Evolutionary conservation across 1,140 invertebrate genomes (phyloP).

Genomic region (Pachypeltis micranthus): DNA sequence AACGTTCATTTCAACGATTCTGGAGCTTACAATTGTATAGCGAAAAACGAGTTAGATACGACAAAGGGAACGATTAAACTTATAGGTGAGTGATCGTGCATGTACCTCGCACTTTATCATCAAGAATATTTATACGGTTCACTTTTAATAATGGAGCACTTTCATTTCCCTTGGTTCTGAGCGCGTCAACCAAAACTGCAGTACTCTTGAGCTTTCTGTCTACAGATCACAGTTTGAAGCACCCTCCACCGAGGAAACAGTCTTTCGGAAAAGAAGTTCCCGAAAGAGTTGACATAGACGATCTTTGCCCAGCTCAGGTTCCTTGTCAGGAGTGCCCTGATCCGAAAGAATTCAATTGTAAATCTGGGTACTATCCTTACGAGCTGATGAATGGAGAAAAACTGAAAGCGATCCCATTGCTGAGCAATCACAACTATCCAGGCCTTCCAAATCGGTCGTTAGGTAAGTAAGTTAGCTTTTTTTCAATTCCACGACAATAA

Average conservation of each 20-base stretch:
- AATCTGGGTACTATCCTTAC: slow-evolving; percentile 43
- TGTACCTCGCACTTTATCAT: neutral
- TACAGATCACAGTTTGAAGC: no score
- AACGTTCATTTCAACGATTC: slow-evolving; percentile 51
- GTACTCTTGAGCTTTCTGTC: neutral
- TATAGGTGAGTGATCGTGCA: slow-evolving; percentile 13
- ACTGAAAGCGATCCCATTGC: slow-evolving; percentile 44
- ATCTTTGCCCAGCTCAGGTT: slow-evolving; percentile 47
- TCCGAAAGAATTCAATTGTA: slow-evolving; percentile 42
- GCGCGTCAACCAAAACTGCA: neutral
- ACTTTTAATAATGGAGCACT: neutral
- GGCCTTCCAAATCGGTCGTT: slow-evolving; percentile 43
- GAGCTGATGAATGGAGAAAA: slow-evolving; percentile 37
- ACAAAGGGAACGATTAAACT: slow-evolving; percentile 59
- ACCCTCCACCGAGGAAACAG: no score
- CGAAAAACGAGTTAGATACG: slow-evolving; percentile 64
- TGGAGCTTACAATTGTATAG: slow-evolving; percentile 66
- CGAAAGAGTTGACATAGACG: slow-evolving; percentile 36
- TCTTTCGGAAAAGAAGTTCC: slow-evolving; percentile 34
- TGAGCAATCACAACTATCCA: slow-evolving; percentile 41
- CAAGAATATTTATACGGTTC: neutral
- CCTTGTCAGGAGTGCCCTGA: slow-evolving; percentile 44
- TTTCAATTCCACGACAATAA: no score
- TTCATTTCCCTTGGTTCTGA: neutral
- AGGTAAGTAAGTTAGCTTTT: slow-evolving; percentile 42